These are phyloP conservation scores for Polia nebulosa DNA, from an alignment of 2,888 invertebrate species.

Conservation along the genomic window DNA sequence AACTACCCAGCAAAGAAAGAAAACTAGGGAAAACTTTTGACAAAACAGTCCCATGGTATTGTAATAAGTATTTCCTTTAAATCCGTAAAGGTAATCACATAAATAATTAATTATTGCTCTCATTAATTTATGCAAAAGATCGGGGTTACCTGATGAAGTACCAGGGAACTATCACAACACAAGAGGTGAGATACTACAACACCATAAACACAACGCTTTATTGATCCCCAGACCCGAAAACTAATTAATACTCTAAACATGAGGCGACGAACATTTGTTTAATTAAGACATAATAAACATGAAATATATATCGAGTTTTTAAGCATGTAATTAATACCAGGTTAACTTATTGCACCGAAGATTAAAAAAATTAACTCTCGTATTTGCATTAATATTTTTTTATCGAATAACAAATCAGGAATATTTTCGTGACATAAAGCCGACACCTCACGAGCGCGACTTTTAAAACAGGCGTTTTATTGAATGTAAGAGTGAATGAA, in stretches of 20 bases:
- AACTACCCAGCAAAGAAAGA: no score
- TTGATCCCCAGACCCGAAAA: conserved; percentile 17
- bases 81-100: not conserved
- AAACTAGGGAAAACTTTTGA: not conserved
- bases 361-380: conserved; percentile 25
- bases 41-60: not conserved
- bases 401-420: conserved; percentile 30
- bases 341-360: conserved; percentile 25
- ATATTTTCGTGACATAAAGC: conserved; percentile 40
- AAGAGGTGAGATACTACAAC: conserved; percentile 12
- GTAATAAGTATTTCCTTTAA: no score
- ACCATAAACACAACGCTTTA: conserved; percentile 23
- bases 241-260: conserved; percentile 26
- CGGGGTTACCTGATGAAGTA: conserved; percentile 1
- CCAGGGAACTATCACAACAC: conserved; percentile 20
- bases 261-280: conserved; percentile 42
- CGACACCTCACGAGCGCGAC: conserved; percentile 11
- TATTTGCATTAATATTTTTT: conserved; percentile 39
- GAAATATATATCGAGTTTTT: conserved; percentile 23
- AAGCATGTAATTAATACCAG: conserved; percentile 32
- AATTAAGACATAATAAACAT: conserved; percentile 45
- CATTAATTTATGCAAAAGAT: conserved; percentile 1
- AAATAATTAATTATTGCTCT: not conserved
- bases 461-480: conserved; percentile 44
- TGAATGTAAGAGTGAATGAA: conserved; percentile 56